Base-by-base conservation (phyloP, 2,888 invertebrate species). In the Neocrepidodera transversa region DNA sequence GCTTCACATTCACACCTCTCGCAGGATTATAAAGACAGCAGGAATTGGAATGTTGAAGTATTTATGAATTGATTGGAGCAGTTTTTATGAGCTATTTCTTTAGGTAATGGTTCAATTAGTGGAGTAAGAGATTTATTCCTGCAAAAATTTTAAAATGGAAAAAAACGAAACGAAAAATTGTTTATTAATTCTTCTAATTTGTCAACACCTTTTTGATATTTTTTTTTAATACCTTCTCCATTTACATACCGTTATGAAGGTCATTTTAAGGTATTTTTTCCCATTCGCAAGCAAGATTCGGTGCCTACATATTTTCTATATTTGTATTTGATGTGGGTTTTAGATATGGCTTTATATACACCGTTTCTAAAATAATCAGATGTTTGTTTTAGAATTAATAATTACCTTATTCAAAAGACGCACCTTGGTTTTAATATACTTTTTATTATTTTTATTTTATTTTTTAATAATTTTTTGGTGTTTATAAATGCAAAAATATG, bases 1-100 rank as follows among this genome's bases (percentile, higher is more conserved):
- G 74, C 71, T 74, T 76, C n/a, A n/a, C n/a, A n/a, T n/a, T n/a
- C 75, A 73, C 76, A 75, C 75, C 76, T 76, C 70, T 67, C 64
- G 65, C 65, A 68, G 67, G 70, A 73, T 10, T 6, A 3, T 3
- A 23, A 3, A 20, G 20, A 8, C 42, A 42, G 20, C 42, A 23
- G 16, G 23, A 23, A 42, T 42, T 6, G 42, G 42, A 42, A 30
- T 35, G 43, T 32, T 43, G 20, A 54, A 6, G 6, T 42, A 3
- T 18, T 42, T n/a, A 2, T 10, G 5, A 13, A n/a, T 13, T 42
- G 42, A 11, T 23, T 42, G 18, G 20, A 20, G 11, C 6, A 7
- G 2, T 10, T 42, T 42, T 14, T 35, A n/a, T 13, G n/a, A 35
- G 35, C 11, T 2, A 10, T 35, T 16, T 30, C 8, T 30, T 30